These are phyloP conservation scores for Microctenopoma lineatum DNA, from an alignment of 2,797 vertebrate species.

Conservation along the genomic window DNA sequence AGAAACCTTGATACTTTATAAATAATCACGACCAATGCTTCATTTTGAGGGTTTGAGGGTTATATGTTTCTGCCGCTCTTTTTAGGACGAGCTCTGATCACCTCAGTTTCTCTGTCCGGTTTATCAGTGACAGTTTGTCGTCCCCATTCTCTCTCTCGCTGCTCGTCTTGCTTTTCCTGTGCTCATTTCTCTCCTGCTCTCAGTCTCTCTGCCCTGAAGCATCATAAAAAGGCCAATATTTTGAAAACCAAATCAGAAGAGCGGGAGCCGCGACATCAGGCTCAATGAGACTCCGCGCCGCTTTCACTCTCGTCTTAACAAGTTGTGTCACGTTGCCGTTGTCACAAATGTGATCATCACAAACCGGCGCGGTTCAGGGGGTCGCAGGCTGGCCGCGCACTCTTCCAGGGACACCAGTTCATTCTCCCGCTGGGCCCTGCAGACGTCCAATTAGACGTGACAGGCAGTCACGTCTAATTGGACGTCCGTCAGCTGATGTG, in stretches of 20 bases:
- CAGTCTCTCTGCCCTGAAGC: slow-evolving; percentile 21
- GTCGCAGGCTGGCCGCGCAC: background rate
- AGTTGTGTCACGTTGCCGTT: slow-evolving; percentile 25
- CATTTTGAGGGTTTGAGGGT: no score
- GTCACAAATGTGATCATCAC: slow-evolving; percentile 11
- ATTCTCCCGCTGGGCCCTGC: background rate
- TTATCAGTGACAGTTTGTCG: no score
- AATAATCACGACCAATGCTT: no score
- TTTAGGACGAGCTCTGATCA: background rate
- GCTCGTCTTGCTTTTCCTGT: background rate
- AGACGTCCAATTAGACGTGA: slow-evolving; percentile 2
- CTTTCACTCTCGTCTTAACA: slow-evolving; percentile 3
- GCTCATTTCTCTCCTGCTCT: background rate
- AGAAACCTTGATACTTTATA: no score
- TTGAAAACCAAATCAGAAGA: background rate
- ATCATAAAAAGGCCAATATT: background rate
- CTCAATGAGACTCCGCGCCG: background rate
- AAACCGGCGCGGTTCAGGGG: slow-evolving; percentile 10
- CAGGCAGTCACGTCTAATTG: slow-evolving; percentile 10
- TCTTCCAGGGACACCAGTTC: background rate
- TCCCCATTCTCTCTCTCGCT: background rate
- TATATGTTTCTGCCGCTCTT: background rate
- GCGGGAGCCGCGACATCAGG: background rate
- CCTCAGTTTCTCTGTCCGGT: background rate
- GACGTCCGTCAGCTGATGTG: background rate